A percentile compares a stretch with the other conserved stretches of the same genome.
These are phyloP conservation scores for Hippotragus niger DNA, from an alignment of 2,113 vertebrate species.

Conservation along the genomic window DNA sequence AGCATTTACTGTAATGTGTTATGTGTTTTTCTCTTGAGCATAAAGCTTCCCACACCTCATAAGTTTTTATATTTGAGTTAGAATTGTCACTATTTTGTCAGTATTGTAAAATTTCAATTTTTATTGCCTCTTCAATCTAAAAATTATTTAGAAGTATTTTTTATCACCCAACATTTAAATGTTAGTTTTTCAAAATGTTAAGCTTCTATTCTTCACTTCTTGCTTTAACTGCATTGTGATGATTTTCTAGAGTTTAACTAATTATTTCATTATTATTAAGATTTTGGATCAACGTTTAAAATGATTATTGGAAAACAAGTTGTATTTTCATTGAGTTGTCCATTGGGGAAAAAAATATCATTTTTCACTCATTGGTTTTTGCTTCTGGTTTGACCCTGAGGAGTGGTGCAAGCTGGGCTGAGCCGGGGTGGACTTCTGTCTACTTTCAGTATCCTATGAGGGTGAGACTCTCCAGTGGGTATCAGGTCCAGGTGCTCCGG, in stretches of 20 bases:
- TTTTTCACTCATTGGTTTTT: neutral
- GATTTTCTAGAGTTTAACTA: neutral
- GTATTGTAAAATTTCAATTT: constrained; percentile 32
- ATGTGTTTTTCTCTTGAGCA: neutral
- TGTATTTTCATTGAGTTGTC: neutral
- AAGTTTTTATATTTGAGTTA: constrained; percentile 39
- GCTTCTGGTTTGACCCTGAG: neutral
- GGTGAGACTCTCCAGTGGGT: too few relatives aligned
- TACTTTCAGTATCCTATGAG: neutral
- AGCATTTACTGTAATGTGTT: neutral
- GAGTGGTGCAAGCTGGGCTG: neutral
- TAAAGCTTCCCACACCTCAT: constrained; percentile 45
- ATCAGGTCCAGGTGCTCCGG: neutral
- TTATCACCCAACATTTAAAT: neutral
- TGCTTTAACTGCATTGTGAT: neutral
- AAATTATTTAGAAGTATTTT: constrained; percentile 39
- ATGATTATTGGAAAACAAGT: neutral
- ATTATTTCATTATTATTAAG: neutral
- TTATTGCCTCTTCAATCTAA: constrained; percentile 46
- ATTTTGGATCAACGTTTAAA: neutral
- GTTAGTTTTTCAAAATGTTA: neutral
- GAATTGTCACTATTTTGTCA: constrained; percentile 37
- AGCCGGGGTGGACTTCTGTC: too few relatives aligned
- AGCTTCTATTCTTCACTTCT: neutral
- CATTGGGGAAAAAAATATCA: neutral